Base-by-base conservation (phyloP, 2,888 invertebrate genomes). In the Mylabris sibirica region DNA sequence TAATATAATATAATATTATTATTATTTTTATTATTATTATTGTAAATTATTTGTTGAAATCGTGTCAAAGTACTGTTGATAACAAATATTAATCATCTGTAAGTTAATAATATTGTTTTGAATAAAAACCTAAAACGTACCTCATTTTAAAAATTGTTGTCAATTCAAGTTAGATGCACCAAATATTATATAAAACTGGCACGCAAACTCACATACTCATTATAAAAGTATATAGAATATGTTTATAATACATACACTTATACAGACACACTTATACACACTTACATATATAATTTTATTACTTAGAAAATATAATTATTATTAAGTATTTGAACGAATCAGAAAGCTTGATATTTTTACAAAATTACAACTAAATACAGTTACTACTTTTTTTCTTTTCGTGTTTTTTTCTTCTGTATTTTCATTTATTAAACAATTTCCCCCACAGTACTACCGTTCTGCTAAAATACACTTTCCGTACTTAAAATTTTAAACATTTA, bases 281-380 rank as follows among this genome's bases (percentile, higher is more conserved):
- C 44, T 4, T 44, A 44, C 17, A 44, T 1, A 44, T 17, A 44
- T 11, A 44, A 44, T n/a, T 44, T 44, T 17, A 44, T 44, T 44
- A 17, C 4, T 44, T 44, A 17, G 17, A 3, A 44, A 53, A 17
- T 17, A 44, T 53, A 53, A 53, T 53, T 22, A 11, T 53, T 22
- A 11, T 12, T 38, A 17, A 38, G 17, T 8, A 3, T 49, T 49
- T 20, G 20, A 20, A 57, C 24, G 24, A 24, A 57, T 57, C 22
- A 57, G 57, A 57, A 24, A 57, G 57, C 57, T 57, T 57, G 24
- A 14, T 57, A 11, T 57, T 57, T 57, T 24, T 22, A 57, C 57
- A 22, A 57, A 57, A 57, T 57, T 57, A 5, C 57, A 24, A 24
- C 14, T 24, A 24, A 57, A 57, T 20, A n/a, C 2, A 11, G 20